Evolutionary conservation across 2,888 invertebrate genomes (phyloP).

Genomic region (Malthinus flaveolus): DNA sequence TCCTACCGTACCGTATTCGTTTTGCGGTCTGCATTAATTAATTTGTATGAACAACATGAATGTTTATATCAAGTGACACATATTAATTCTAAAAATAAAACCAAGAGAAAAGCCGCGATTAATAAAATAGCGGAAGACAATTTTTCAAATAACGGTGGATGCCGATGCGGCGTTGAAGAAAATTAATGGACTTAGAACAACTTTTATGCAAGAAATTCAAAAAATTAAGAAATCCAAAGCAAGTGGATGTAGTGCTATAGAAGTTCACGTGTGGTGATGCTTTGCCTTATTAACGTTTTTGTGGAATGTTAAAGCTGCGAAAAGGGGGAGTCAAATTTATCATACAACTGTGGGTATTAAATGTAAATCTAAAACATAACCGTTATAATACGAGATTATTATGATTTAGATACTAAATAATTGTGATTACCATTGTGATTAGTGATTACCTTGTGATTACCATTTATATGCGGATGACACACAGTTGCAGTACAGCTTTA

Average conservation of each 20-base stretch:
- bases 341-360: not conserved
- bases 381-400: not conserved
- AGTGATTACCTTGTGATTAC: too few relatives aligned
- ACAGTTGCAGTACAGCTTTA: too few relatives aligned
- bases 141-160: not conserved
- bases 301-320: not conserved
- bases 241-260: not conserved
- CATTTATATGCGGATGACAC: too few relatives aligned
- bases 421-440: too few relatives aligned
- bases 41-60: not conserved
- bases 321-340: not conserved
- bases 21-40: too few relatives aligned
- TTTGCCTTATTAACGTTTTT: not conserved
- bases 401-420: not conserved
- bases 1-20: too few relatives aligned
- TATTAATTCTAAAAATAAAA: not conserved
- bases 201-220: not conserved
- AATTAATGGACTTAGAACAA: not conserved
- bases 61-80: not conserved
- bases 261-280: not conserved
- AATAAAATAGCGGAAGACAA: not conserved
- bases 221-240: not conserved
- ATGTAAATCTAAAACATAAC: not conserved
- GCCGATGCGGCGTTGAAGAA: not conserved
- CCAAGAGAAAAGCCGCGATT: not conserved